Conservation (phyloP, 2,888 invertebrate species). For the Agrochola macilenta region DNA sequence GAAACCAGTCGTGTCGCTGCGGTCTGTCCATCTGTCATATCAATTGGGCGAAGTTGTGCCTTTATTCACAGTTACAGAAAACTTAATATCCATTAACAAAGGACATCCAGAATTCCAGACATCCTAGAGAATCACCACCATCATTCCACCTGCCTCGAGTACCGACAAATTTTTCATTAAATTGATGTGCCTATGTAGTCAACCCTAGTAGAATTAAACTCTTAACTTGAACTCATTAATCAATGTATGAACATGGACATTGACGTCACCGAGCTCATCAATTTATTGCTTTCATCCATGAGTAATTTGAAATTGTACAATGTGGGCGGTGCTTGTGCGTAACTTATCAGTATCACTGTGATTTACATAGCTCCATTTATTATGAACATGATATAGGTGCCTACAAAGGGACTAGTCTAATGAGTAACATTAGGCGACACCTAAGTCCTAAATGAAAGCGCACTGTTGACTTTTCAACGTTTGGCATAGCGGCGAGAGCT, state of each 20-base stretch:
- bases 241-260: conserved; percentile 65
- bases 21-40: not conserved
- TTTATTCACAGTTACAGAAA: not conserved
- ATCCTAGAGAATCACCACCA: not conserved
- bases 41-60: too few relatives aligned
- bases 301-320: conserved; percentile 70
- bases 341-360: conserved; percentile 30
- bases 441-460: not conserved
- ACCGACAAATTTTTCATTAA: not conserved
- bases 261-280: conserved; percentile 75
- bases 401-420: conserved; percentile 1
- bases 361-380: conserved; percentile 37
- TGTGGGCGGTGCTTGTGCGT: conserved; percentile 39
- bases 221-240: conserved; percentile 55
- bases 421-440: not conserved
- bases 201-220: conserved; percentile 39
- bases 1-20: not conserved
- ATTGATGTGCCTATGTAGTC: not conserved
- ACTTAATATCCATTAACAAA: not conserved
- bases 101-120: not conserved
- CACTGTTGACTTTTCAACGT: not conserved
- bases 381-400: not conserved
- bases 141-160: not conserved
- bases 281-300: conserved; percentile 72
- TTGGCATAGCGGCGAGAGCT: not conserved